A percentile compares a stretch with the other conserved stretches of the same genome.
These are phyloP conservation scores for Macrophya alboannulata DNA, from an alignment of 2,888 invertebrate species.

Conservation along the genomic window DNA sequence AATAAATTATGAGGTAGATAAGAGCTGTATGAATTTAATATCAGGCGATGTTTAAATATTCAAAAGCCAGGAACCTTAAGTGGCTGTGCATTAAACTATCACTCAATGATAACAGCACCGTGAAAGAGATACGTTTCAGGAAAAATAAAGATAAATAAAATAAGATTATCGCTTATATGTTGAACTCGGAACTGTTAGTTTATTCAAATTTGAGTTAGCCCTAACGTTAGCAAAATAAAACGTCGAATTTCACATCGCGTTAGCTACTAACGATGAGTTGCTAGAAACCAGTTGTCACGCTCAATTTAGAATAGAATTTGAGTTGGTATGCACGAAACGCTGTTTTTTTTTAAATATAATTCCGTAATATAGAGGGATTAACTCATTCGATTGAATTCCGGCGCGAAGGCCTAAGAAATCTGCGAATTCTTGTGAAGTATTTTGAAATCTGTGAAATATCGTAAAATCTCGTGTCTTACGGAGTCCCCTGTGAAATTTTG, in stretches of 20 bases:
- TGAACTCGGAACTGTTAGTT: neutral
- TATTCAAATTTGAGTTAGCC: neutral
- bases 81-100: neutral
- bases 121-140: neutral
- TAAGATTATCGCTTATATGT: neutral
- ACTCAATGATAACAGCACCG: neutral
- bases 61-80: slow-evolving; percentile 4
- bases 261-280: neutral
- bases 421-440: too few relatives aligned
- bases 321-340: neutral
- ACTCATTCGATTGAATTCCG: too few relatives aligned
- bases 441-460: too few relatives aligned
- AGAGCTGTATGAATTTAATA: slow-evolving; percentile 44
- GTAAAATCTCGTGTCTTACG: too few relatives aligned
- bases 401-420: too few relatives aligned
- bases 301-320: neutral
- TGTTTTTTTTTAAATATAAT: neutral
- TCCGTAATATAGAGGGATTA: too few relatives aligned
- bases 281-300: neutral
- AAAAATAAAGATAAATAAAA: neutral
- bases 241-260: neutral
- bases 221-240: neutral
- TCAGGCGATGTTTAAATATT: slow-evolving; percentile 28
- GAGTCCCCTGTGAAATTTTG: too few relatives aligned
- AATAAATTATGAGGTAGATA: slow-evolving; percentile 36